Evolutionary conservation across 2,797 vertebrate species (phyloP), one percentile per base, ranked within the genome.

Genomic region (Fratercula arctica): DNA sequence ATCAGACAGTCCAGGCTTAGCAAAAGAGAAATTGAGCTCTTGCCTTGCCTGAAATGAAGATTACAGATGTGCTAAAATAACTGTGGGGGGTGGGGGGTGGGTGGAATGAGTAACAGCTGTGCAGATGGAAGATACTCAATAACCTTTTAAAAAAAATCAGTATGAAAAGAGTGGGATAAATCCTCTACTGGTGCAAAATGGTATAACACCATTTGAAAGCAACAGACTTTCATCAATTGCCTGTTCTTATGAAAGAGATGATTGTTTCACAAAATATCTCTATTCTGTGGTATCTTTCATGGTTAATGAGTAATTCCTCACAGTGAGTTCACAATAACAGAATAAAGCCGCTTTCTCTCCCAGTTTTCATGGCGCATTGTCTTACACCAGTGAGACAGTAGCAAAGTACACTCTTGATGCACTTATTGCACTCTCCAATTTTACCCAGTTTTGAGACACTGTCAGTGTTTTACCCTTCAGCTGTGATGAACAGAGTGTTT

Each of bases 401-500:
- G n/a, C 57, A 82, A 95, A 90, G 67, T 60, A 82, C 16, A 4
- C 5, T 59, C 51, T 54, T 66, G 57, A 39, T 72, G 29, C 39
- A 37, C 25, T 66, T 82, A 69, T 11, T 48, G 21, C 1, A 9
- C 54, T 77, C 29, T 75, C 39, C 48, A 76, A 5, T 80, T 66
- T 64, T 63, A 57, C 15, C 7, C 20, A 10, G 11, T 81, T 89
- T 82, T 74, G 21, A 78, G 16, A 63, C 19, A 39, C 11, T 73
- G 23, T 67, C 54, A 60, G 20, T 13, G 2, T 57, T 97, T 91
- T 96, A 31, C 61, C 78, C 69, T 96, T 95, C 45, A 70, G 68
- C 67, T 53, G 16, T 94, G 93, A 93, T 90, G 79, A 97, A 93
- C 53, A 41, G 56, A 73, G 12, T 84, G 53, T 64, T 95, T 92